phyloP scores from a whole-genome alignment of 1,140 invertebrate species.

The Drosophila tristis region DNA sequence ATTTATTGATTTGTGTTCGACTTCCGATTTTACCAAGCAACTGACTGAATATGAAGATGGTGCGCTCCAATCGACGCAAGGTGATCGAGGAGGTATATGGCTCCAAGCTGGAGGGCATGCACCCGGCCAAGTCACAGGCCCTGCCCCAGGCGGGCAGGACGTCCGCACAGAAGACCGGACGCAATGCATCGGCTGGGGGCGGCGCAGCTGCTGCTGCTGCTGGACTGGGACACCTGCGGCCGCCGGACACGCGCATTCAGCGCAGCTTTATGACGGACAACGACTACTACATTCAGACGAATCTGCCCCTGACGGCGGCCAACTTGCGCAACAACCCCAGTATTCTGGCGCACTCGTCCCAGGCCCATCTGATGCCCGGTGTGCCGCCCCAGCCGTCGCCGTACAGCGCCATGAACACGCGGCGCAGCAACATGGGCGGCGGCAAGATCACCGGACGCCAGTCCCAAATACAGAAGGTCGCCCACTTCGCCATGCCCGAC shows the following conservation, averaged over 20 bases:
- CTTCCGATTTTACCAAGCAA: background rate
- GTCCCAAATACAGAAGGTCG: constrained; percentile 26
- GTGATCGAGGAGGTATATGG: constrained; percentile 74
- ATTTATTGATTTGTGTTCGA: background rate
- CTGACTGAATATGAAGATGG: constrained; percentile 30
- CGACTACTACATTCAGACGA: constrained; percentile 70
- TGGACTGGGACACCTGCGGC: constrained; percentile 21
- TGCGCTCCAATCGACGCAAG: constrained; percentile 67
- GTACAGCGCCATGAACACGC: constrained; percentile 41
- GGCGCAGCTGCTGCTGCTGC: background rate
- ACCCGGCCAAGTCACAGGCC: constrained; percentile 44
- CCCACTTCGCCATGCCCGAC: constrained; percentile 40
- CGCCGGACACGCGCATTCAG: constrained; percentile 46
- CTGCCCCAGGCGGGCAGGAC: constrained; percentile 45
- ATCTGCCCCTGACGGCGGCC: constrained; percentile 54
- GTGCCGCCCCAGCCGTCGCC: constrained; percentile 21
- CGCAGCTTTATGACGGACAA: constrained; percentile 67
- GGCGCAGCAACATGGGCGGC: constrained; percentile 27
- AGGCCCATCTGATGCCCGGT: constrained; percentile 12
- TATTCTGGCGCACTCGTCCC: constrained; percentile 1
- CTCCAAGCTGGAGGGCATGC: constrained; percentile 58
- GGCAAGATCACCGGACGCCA: constrained; percentile 49
- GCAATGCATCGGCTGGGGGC: background rate
- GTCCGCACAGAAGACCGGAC: constrained; percentile 33
- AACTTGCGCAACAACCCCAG: constrained; percentile 34